Evolutionary conservation across 2,113 vertebrate species (phyloP).

Genomic region (Vidua chalybeata): DNA sequence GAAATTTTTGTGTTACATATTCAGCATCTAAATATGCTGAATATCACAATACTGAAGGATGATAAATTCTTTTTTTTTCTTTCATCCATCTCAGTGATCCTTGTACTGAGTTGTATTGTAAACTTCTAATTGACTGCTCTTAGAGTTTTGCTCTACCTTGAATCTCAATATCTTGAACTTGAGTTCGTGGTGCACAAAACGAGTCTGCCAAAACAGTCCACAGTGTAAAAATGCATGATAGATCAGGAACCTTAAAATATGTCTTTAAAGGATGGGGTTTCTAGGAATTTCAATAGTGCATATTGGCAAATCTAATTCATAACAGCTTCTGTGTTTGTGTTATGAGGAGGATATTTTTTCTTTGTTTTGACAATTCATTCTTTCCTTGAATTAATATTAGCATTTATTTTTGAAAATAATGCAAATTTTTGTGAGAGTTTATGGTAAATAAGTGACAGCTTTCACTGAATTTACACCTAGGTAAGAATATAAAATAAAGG

Average conservation of each 20-base stretch:
- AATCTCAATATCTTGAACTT: background rate
- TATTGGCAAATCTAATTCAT: slow-evolving; percentile 10
- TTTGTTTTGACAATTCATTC: slow-evolving; percentile 28
- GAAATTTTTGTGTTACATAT: background rate
- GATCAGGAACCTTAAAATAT: background rate
- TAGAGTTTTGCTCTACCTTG: background rate
- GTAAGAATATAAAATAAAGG: background rate
- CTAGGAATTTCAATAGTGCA: background rate
- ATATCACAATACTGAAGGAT: background rate
- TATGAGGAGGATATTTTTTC: background rate
- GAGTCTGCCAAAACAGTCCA: background rate
- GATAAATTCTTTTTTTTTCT: background rate
- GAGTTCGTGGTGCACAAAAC: background rate
- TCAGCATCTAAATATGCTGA: slow-evolving; percentile 16
- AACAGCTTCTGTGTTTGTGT: background rate
- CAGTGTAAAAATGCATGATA: background rate
- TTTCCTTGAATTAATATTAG: slow-evolving; percentile 20
- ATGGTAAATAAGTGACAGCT: background rate
- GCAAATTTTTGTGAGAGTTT: background rate
- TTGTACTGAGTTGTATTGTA: background rate
- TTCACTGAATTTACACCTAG: background rate
- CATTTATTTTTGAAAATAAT: background rate
- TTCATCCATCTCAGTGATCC: background rate
- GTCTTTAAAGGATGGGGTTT: background rate
- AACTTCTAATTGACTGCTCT: background rate